These are phyloP conservation scores for Selene dorsalis DNA, from an alignment of 2,797 vertebrate genomes.

Conservation along the genomic window DNA sequence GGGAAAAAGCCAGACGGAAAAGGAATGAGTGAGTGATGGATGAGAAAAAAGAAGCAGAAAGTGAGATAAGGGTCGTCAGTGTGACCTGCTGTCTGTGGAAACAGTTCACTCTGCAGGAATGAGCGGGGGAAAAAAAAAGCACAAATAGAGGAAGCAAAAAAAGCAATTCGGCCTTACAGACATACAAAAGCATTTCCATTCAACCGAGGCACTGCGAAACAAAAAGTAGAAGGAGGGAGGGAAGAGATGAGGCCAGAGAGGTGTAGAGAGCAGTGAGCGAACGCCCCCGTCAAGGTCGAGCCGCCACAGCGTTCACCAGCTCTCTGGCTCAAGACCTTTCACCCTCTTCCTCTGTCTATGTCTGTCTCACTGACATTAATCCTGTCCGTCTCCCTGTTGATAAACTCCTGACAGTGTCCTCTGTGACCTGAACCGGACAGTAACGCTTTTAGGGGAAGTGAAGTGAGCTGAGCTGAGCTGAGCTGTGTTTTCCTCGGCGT, in stretches of 20 bases:
- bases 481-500: background rate
- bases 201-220: background rate
- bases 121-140: conserved; percentile 1
- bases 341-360: conserved; percentile 14
- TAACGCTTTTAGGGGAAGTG: conserved; percentile 5
- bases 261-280: background rate
- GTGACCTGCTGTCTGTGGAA: conserved; percentile 62
- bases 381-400: conserved; percentile 23
- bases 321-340: conserved; percentile 42
- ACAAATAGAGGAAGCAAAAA: conserved; percentile 23
- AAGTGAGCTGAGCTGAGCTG: background rate
- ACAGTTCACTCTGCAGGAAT: conserved; percentile 47
- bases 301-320: background rate
- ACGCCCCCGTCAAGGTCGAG: conserved; percentile 35
- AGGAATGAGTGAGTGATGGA: conserved; percentile 47
- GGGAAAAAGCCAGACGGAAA: conserved; percentile 41
- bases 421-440: conserved; percentile 23
- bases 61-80: conserved; percentile 62
- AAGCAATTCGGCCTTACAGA: conserved; percentile 7
- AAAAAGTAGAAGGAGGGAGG: background rate
- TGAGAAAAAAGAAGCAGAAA: conserved; percentile 33
- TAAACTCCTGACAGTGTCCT: conserved; percentile 43
- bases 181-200: conserved; percentile 36
- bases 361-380: conserved; percentile 37
- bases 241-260: conserved; percentile 1